phyloP scores from a whole-genome alignment of 2,113 vertebrate genomes.

The Heliornis fulica region DNA sequence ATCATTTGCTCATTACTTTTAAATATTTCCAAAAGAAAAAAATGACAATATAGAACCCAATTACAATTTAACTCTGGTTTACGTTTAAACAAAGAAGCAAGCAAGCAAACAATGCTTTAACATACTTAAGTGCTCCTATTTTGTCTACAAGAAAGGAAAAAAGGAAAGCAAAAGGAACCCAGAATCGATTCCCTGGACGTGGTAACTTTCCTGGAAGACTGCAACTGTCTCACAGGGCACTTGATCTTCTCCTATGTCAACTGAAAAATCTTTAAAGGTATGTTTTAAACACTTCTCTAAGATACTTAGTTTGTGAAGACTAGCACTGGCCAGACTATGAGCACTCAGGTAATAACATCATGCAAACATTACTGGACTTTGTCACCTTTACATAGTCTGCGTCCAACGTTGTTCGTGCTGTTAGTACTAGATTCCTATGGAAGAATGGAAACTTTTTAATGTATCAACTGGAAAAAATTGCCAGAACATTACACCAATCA shows the following conservation, averaged over 20 bases:
- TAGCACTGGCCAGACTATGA: neutral
- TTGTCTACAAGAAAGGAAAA: neutral
- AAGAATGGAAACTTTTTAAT: neutral
- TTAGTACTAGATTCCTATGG: neutral
- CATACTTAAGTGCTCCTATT: neutral
- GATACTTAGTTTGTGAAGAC: neutral
- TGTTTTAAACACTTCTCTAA: neutral
- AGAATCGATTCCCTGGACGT: neutral
- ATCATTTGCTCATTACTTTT: neutral
- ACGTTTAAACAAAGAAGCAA: neutral
- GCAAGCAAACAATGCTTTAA: neutral
- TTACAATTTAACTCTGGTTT: neutral
- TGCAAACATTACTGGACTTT: neutral
- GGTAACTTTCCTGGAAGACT: neutral
- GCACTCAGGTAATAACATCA: neutral
- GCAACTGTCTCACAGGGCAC: neutral
- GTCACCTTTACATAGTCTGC: neutral
- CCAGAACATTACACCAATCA: neutral
- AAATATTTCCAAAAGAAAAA: neutral
- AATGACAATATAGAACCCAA: neutral
- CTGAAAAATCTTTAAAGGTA: neutral
- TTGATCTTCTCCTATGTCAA: neutral
- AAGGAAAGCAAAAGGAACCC: neutral
- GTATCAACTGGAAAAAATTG: neutral
- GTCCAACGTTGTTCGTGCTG: neutral